These are phyloP conservation scores for Dynastes tityus DNA, from an alignment of 2,888 invertebrate genomes.

Conservation along the genomic window DNA sequence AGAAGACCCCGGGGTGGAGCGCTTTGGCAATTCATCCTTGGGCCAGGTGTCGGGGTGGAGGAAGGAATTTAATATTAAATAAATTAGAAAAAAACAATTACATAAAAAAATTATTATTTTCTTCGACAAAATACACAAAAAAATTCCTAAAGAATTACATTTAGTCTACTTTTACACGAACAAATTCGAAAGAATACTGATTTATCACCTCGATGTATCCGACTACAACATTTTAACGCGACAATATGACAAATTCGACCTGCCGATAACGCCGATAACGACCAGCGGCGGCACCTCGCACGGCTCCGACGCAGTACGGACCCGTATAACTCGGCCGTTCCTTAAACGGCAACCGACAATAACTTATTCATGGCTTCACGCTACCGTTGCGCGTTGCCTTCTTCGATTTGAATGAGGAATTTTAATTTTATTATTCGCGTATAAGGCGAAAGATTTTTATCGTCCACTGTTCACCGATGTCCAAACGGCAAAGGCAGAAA, in stretches of 20 bases:
- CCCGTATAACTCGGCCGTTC: neutral
- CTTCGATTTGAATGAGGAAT: conserved; percentile 34
- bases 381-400: conserved; percentile 30
- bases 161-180: neutral
- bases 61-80: too few relatives aligned
- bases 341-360: conserved; percentile 37
- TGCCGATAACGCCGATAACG: conserved; percentile 35
- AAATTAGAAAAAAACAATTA: too few relatives aligned
- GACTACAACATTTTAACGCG: conserved; percentile 34
- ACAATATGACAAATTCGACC: conserved; percentile 44
- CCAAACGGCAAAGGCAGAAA: neutral
- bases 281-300: neutral
- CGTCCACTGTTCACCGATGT: neutral
- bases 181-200: neutral
- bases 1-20: too few relatives aligned
- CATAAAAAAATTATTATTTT: too few relatives aligned
- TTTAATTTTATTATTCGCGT: conserved; percentile 42
- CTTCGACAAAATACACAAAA: too few relatives aligned
- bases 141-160: neutral
- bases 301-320: neutral
- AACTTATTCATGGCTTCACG: conserved; percentile 33
- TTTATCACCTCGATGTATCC: conserved; percentile 1
- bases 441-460: conserved; percentile 40
- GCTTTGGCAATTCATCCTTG: too few relatives aligned
- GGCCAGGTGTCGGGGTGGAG: too few relatives aligned